These are phyloP conservation scores for Andrena flavipes DNA, from an alignment of 2,888 invertebrate genomes.

Conservation along the genomic window DNA sequence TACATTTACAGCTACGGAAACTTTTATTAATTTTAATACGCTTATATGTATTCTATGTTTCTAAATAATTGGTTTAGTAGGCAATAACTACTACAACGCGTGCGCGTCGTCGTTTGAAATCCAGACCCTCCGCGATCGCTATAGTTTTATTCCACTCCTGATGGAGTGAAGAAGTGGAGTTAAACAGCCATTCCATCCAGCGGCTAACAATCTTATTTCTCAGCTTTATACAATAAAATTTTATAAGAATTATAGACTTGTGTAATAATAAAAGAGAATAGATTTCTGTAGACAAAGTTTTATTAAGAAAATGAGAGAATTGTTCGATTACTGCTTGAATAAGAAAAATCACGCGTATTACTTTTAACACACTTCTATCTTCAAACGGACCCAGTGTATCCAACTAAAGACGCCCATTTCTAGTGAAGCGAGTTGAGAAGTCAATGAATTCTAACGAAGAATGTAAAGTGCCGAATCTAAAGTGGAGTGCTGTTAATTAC, in stretches of 20 bases:
- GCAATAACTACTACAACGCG: too few relatives aligned
- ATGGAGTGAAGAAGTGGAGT: conserved; percentile 7
- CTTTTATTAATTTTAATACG: too few relatives aligned
- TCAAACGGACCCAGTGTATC: neutral
- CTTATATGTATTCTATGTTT: too few relatives aligned
- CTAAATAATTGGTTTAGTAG: too few relatives aligned
- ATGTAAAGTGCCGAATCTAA: neutral
- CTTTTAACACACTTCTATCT: neutral
- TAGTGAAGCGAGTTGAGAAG: too few relatives aligned
- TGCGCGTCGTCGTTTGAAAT: conserved; percentile 43
- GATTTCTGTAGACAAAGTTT: neutral
- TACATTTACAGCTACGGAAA: too few relatives aligned
- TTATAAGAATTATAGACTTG: conserved; percentile 11
- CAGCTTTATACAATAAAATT: too few relatives aligned
- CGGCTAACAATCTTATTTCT: neutral
- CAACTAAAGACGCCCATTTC: neutral
- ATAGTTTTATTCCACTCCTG: conserved; percentile 30
- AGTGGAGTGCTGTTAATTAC: neutral
- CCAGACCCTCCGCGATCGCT: conserved; percentile 1
- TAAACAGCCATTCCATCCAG: neutral
- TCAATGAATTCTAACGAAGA: neutral
- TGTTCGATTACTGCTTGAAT: neutral
- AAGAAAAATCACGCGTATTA: neutral
- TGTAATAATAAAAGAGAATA: neutral
- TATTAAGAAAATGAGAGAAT: neutral